Evolutionary conservation across 2,113 vertebrate genomes (phyloP).

Genomic region (Upupa epops): DNA sequence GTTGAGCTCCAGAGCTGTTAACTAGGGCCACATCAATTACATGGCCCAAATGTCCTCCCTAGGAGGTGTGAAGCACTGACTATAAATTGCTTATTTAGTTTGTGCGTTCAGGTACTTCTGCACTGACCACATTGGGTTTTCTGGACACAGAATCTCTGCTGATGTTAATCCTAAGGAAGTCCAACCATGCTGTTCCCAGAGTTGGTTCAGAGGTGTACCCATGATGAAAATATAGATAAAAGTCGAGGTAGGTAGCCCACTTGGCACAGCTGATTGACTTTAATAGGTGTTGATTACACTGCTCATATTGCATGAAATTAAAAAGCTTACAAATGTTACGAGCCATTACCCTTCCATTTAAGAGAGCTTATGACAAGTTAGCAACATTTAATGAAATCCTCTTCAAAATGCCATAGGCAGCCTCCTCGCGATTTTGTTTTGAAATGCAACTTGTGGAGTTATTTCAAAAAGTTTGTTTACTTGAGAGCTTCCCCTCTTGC

Average conservation of each 20-base stretch:
- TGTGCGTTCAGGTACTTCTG: neutral
- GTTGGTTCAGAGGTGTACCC: conserved; percentile 34
- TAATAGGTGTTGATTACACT: conserved; percentile 82
- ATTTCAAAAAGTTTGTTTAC: conserved; percentile 33
- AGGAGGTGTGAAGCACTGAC: neutral
- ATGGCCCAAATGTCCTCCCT: neutral
- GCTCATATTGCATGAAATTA: conserved; percentile 85
- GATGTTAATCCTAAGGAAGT: neutral
- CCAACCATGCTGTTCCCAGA: neutral
- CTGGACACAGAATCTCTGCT: neutral
- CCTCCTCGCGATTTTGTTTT: conserved; percentile 58
- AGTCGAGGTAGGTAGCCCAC: conserved; percentile 67
- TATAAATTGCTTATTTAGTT: neutral
- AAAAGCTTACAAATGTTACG: conserved; percentile 84
- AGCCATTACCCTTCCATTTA: conserved; percentile 84
- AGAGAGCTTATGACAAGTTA: conserved; percentile 80
- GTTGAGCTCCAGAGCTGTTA: neutral
- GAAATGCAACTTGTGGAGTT: conserved; percentile 48
- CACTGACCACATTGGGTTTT: neutral
- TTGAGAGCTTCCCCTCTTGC: neutral
- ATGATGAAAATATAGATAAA: conserved; percentile 68
- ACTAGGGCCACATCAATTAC: neutral
- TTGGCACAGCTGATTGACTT: conserved; percentile 76
- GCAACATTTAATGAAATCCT: conserved; percentile 80
- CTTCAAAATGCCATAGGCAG: conserved; percentile 74